Base-by-base conservation (phyloP, 2,113 vertebrate species). In the Haliaeetus leucogaster region DNA sequence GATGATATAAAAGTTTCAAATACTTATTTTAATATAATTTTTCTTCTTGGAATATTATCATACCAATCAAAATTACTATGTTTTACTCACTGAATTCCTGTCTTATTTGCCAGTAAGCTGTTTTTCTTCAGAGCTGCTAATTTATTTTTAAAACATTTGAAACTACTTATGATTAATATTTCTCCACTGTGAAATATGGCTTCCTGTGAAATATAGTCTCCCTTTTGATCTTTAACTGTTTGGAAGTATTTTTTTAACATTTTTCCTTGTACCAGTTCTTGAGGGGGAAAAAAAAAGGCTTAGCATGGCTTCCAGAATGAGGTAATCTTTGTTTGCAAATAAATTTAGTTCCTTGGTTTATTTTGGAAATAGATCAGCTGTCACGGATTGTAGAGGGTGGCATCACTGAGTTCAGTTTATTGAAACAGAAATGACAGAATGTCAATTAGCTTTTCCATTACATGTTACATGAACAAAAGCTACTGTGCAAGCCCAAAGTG, bases 371-470 rank as follows among this genome's bases (percentile, higher is more conserved):
- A 86, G 81, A 82, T 97, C 84, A 91, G 21, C 76, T 95, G 92
- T 82, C 80, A 90, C 2, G 2, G 71, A 86, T 91, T 90, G 56
- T 87, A 91, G 85, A 93, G 93, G 78, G 63, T 0, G 11, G 73
- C 66, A 94, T 93, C 72, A 59, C 79, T 90, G 81, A 93, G 82
- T 79, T 87, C 73, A 86, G 77, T 76, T 96, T 92, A 82, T 65
- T 83, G 92, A 96, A 97, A 94, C 29, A 87, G 89, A 96, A 97
- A 93, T 95, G 95, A 93, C 61, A 95, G 86, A 84, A 97, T 27
- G 58, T 91, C 91, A 89, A 77, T 93, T 93, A 91, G 53, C 45
- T 96, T 96, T 95, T 93, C 82, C 79, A 86, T 79, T 91, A 74
- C 68, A 50, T 77, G 53, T 72, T 93, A 15, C 42, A 58, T 70